phyloP scores from a whole-genome alignment of 2,797 vertebrate genomes.

The Huso huso region DNA sequence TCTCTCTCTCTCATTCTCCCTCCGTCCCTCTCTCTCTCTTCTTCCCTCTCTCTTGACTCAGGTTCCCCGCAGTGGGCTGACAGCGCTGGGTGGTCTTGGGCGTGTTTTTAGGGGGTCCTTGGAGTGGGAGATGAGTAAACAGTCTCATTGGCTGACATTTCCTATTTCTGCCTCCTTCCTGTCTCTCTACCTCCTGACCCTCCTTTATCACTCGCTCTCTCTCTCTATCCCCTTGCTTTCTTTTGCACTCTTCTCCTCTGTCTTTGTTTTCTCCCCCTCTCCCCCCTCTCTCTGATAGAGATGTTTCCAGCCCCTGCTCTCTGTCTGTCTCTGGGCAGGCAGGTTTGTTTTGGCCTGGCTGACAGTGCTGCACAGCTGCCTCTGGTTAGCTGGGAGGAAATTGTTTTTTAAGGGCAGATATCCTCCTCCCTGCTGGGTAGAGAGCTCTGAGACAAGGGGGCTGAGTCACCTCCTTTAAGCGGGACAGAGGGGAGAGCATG shows the following conservation, averaged over 20 bases:
- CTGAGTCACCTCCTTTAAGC: too few relatives aligned
- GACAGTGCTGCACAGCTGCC: not conserved
- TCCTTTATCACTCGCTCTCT: not conserved
- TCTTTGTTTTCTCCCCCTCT: not conserved
- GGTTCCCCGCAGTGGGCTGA: too few relatives aligned
- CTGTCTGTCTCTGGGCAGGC: slow-evolving; percentile 22
- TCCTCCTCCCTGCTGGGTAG: too few relatives aligned
- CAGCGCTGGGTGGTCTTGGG: too few relatives aligned
- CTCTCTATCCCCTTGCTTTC: not conserved
- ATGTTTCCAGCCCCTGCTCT: not conserved
- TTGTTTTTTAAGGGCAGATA: too few relatives aligned
- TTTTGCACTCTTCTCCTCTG: not conserved
- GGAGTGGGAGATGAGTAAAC: too few relatives aligned
- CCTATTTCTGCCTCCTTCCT: too few relatives aligned
- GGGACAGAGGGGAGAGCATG: too few relatives aligned
- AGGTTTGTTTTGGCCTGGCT: slow-evolving; percentile 32
- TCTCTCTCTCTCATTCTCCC: not conserved
- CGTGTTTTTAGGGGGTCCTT: too few relatives aligned
- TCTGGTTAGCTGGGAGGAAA: not conserved
- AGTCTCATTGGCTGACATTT: too few relatives aligned
- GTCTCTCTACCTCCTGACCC: not conserved
- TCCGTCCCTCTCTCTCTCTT: not conserved
- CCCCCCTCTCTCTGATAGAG: not conserved
- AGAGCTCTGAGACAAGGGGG: too few relatives aligned
- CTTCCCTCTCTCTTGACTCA: not conserved